These are phyloP conservation scores for Calyptomena viridis DNA, from an alignment of 2,113 vertebrate species.

Conservation along the genomic window DNA sequence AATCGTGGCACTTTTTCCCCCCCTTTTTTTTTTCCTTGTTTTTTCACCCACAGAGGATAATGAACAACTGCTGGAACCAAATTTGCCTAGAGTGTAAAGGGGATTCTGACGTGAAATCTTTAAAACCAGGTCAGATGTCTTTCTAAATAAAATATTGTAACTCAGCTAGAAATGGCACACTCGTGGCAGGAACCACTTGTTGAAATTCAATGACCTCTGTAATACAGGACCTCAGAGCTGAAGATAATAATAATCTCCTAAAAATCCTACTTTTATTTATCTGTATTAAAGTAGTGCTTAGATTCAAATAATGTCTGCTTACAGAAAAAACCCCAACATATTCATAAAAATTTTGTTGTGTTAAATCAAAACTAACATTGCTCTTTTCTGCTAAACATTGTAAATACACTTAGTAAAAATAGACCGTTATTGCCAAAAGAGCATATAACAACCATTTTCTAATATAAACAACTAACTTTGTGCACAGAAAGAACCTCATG, in stretches of 20 bases:
- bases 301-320: neutral
- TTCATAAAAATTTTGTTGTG: neutral
- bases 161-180: constrained; percentile 4
- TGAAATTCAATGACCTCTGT: constrained; percentile 56
- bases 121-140: constrained; percentile 48
- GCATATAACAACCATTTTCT: neutral
- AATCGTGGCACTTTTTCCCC: neutral
- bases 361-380: neutral
- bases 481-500: neutral
- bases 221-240: constrained; percentile 2
- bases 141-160: constrained; percentile 27
- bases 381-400: neutral
- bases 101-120: constrained; percentile 4
- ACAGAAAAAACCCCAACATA: neutral
- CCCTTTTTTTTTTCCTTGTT: no score
- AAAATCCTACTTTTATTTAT: constrained; percentile 30
- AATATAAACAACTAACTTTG: neutral
- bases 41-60: neutral
- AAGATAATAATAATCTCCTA: neutral
- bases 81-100: neutral
- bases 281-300: neutral
- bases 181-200: constrained; percentile 22
- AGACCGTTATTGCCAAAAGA: neutral
- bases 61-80: neutral
- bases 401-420: neutral